These are phyloP conservation scores for Caligus rogercresseyi DNA, from an alignment of 1,140 invertebrate species.

Conservation along the genomic window DNA sequence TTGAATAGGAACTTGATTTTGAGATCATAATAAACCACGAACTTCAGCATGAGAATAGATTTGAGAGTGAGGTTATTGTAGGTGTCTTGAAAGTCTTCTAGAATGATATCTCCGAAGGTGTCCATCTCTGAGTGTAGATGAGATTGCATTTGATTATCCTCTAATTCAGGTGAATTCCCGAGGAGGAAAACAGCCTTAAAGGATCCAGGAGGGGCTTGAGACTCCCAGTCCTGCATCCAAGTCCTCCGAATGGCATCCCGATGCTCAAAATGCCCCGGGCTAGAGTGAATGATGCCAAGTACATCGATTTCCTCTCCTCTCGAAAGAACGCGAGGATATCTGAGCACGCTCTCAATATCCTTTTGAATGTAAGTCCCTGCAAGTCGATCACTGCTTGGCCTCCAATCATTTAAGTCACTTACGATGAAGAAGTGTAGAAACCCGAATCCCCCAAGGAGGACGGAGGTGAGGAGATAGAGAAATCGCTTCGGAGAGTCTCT, in stretches of 20 bases:
- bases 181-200: neutral
- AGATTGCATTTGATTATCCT: neutral
- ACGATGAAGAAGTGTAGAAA: neutral
- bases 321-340: neutral
- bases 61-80: slow-evolving; percentile 29
- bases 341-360: neutral
- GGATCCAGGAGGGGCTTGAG: neutral
- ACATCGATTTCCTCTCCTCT: neutral
- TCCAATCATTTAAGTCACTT: neutral
- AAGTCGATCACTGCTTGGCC: neutral
- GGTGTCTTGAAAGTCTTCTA: slow-evolving; percentile 26
- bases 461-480: too few species aligned
- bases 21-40: neutral
- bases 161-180: too few species aligned
- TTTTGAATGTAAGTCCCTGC: neutral
- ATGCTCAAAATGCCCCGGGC: neutral
- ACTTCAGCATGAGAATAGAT: slow-evolving; percentile 25
- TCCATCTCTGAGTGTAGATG: slow-evolving; percentile 21
- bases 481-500: too few species aligned
- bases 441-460: too few species aligned
- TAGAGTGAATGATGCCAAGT: neutral
- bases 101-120: slow-evolving; percentile 24
- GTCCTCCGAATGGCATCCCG: neutral
- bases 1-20: neutral
- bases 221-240: neutral